phyloP scores from a whole-genome alignment of 2,797 vertebrate genomes.

The Chloroceryle amazona region DNA sequence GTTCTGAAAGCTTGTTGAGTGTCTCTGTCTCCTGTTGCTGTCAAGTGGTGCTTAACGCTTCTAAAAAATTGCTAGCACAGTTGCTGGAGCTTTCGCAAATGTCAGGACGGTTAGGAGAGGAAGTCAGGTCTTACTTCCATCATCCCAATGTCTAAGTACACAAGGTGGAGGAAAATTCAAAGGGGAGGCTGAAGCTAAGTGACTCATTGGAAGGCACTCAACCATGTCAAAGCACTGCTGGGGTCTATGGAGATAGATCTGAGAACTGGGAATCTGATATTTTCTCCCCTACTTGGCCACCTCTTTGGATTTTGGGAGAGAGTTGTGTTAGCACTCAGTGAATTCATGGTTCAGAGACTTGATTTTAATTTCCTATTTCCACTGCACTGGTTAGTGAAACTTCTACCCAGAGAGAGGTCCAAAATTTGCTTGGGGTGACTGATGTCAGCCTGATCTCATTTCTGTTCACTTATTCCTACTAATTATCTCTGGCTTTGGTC shows the following conservation, averaged over 20 bases:
- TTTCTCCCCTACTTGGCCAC: not conserved
- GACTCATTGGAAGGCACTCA: conserved; percentile 17
- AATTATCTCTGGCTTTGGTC: conserved; percentile 54
- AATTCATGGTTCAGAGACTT: conserved; percentile 38
- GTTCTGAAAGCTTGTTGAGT: conserved; percentile 23
- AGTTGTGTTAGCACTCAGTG: conserved; percentile 11
- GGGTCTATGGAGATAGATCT: conserved; percentile 5
- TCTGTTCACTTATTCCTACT: not conserved
- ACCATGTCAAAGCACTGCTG: conserved; percentile 17
- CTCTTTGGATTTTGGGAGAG: conserved; percentile 14
- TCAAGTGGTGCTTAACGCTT: conserved; percentile 25
- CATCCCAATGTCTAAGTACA: not conserved
- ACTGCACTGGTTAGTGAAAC: conserved; percentile 3
- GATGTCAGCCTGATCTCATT: conserved; percentile 66
- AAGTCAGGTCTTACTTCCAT: not conserved
- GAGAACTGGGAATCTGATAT: conserved; percentile 51
- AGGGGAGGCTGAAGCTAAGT: conserved; percentile 2
- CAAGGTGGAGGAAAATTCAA: not conserved
- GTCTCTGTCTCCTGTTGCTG: not conserved
- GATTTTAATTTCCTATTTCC: conserved; percentile 64
- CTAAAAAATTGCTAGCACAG: not conserved
- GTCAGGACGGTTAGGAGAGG: not conserved
- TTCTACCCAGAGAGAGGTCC: not conserved
- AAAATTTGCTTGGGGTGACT: conserved; percentile 53
- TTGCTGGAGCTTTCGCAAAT: conserved; percentile 2